Percentiles rank a stretch among this genome's conserved stretches.
phyloP scores from a whole-genome alignment of 1,140 invertebrate species.

The Pachyrhynchus sulphureomaculatus region DNA sequence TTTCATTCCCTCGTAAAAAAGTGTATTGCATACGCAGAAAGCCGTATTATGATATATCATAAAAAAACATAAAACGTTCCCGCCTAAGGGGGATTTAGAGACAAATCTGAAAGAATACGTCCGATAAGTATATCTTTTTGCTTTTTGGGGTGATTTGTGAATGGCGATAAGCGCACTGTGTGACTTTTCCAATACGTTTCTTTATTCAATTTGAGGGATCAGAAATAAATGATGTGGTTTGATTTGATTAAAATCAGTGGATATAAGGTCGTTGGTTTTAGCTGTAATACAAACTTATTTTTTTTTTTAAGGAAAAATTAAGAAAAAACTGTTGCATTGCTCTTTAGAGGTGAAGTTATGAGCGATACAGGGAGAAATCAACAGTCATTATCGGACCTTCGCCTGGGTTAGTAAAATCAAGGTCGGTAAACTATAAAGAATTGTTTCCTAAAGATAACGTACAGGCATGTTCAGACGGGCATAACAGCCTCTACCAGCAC shows the following conservation, averaged over 20 bases:
- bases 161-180: constrained; percentile 24
- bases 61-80: constrained; percentile 43
- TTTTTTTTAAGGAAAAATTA: too few relatives aligned
- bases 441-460: too few relatives aligned
- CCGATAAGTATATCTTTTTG: constrained; percentile 42
- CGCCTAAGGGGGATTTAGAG: constrained; percentile 38
- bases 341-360: too few relatives aligned
- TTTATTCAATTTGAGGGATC: constrained; percentile 32
- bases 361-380: too few relatives aligned
- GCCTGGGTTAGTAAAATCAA: too few relatives aligned
- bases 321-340: too few relatives aligned
- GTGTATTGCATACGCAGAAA: constrained; percentile 44
- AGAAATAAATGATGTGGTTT: constrained; percentile 29
- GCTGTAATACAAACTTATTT: too few relatives aligned
- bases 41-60: constrained; percentile 46
- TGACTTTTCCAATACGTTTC: constrained; percentile 34
- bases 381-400: too few relatives aligned
- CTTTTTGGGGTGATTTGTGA: constrained; percentile 40
- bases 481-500: too few relatives aligned
- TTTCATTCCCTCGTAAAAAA: constrained; percentile 40
- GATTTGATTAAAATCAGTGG: constrained; percentile 7
- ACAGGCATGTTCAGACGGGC: too few relatives aligned
- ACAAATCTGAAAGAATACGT: constrained; percentile 42
- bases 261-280: too few relatives aligned
- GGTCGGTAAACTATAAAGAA: too few relatives aligned